Evolutionary conservation across 2,113 vertebrate species (phyloP), one percentile per base, ranked within the genome.

Genomic region (Tragelaphus scriptus): DNA sequence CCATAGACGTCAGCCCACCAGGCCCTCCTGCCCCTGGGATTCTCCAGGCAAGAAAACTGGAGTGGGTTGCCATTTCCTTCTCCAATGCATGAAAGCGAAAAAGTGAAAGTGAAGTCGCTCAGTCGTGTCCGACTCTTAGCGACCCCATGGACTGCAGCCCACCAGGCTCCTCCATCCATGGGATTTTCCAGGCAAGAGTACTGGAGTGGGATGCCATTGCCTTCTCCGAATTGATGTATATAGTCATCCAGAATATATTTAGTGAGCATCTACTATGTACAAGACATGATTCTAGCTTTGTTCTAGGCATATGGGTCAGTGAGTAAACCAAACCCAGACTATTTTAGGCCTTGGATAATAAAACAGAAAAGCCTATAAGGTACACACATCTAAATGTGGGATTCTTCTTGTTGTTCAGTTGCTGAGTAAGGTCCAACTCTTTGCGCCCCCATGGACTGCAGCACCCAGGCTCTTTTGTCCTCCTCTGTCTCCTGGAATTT

Each of bases 161-260:
- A n/a, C n/a, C n/a, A n/a, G n/a, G n/a, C n/a, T n/a, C n/a, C n/a
- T n/a, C n/a, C n/a, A n/a, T n/a, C n/a, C n/a, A n/a, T n/a, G n/a
- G n/a, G n/a, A n/a, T n/a, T n/a, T n/a, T n/a, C n/a, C n/a, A n/a
- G n/a, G n/a, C n/a, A n/a, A n/a, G n/a, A n/a, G n/a, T n/a, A n/a
- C n/a, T n/a, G n/a, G n/a, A n/a, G n/a, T n/a, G n/a, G n/a, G n/a
- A n/a, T n/a, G n/a, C n/a, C n/a, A n/a, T n/a, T n/a, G n/a, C n/a
- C n/a, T n/a, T n/a, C n/a, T n/a, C n/a, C n/a, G n/a, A 91, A 88
- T 79, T 90, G 12, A 26, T 28, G 23, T 28, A 47, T 85, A 88
- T 81, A 92, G 40, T 21, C 30, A 91, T 40, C 59, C n/a, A 87
- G 47, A 58, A 91, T 53, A 90, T 84, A 96, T 77, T 95, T 98